Base-by-base conservation (phyloP, 1,140 invertebrate genomes). In the Mycetomoellerius zeteki region DNA sequence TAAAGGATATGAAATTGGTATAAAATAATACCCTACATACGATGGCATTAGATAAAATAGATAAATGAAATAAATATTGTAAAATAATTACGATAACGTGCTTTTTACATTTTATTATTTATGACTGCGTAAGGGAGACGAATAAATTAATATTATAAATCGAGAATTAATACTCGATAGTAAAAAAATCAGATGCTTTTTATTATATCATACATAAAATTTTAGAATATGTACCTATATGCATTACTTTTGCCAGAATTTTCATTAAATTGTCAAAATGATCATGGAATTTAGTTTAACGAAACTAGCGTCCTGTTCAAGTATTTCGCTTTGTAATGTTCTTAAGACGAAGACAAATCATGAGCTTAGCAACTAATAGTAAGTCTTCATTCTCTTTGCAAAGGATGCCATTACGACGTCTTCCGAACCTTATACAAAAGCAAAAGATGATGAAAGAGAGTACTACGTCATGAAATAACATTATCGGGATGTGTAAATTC, bases 331-430 rank as follows among this genome's bases (percentile, higher is more conserved):
- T 47, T 54, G 24, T 27, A n/a, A 30, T 71, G 50, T 73, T 69
- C 30, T 72, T 56, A 54, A 65, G 52, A 43, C 52, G 30, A 58
- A 90, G 69, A 78, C 58, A 65, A 77, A 89, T 89, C 65, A 65
- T 58, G 27, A 58, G 72, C 64, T 87, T 84, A 75, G 65, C 43
- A 89, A 87, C 85, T 89, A 90, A 89, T 87, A 87, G 86, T 89
- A 90, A 75, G 67, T 90, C 54, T 86, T 75, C 71, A 77, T 88
- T 90, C 69, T 90, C 62, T 54, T 82, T 60, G 62, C 24, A 65
- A 67, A 81, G 72, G 89, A 90, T 72, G 89, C 88, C 88, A 91
- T 91, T 90, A 91, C 71, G 72, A 76, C 86, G 86, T 84, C 81
- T 86, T 65, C 21, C 58, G 84, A 88, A 90, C 72, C 86, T 88